Evolutionary conservation across 2,888 invertebrate genomes (phyloP), one percentile per base, ranked within the genome.

Genomic region (Biston betularia): DNA sequence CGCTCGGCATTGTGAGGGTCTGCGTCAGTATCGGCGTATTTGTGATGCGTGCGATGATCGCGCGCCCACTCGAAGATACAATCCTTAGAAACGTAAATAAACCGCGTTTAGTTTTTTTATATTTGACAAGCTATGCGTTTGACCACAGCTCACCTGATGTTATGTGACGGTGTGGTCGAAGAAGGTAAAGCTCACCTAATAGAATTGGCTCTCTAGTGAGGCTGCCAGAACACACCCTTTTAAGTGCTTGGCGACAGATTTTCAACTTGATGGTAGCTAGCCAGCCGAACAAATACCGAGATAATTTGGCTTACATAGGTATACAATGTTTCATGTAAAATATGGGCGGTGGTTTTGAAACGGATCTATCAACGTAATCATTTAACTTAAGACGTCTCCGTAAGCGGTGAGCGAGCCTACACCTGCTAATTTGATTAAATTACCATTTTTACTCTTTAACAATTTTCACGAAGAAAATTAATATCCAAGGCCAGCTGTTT

Each of bases 1-100:
- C 98, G 94, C 55, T 95, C 95, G 0, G 97, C 96, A 80, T 98
- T 98, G 88, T 98, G 98, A 0, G 98, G 98, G 88, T 98, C 98
- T 0, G 97, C 98, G 81, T 98, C 95, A 0, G 98, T 98, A 83
- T 97, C 97, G 0, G 96, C 97, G 88, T 97, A 98, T 85, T 98
- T 98, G 90, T 98, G 98, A 85, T 98, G 98, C 0, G 97, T 97
- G 72, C 96, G 94, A 83, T 96, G 96, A 77, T 96, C 96, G 68
- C 96, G 93, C 0, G 95, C 95, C 96, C 96, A 96, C 80, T 96
- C 96, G 64, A 96, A 94, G 42, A 95, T 95, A 34, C 94, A 92
- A 76, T 96, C 95, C 95, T 96, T 75, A 2, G 50, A 50, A 50
- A 50, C 15, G 10, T 15, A 12, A 8, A 7, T 48, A n/a, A n/a